These are phyloP conservation scores for Agelaius phoeniceus DNA, from an alignment of 2,113 vertebrate genomes.

Conservation along the genomic window DNA sequence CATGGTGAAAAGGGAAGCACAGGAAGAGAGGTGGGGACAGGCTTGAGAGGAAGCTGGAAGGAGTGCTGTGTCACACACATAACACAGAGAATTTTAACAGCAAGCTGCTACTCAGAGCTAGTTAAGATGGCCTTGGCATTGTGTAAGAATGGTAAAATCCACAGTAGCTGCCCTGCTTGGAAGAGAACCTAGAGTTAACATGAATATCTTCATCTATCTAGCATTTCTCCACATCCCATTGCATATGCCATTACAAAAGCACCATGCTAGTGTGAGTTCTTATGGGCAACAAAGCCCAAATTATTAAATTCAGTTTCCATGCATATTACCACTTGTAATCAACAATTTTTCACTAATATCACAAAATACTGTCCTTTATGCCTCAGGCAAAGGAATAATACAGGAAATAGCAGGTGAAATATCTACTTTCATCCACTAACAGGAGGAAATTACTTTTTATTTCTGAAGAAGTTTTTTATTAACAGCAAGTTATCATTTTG, in stretches of 20 bases:
- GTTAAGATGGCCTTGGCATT: neutral
- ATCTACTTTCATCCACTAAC: neutral
- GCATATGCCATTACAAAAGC: neutral
- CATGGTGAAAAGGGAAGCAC: neutral
- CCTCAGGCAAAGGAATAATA: neutral
- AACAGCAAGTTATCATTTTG: neutral
- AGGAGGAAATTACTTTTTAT: neutral
- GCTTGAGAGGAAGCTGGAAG: neutral
- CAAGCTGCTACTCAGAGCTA: neutral
- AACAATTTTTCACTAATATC: neutral
- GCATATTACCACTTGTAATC: neutral
- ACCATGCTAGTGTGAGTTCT: neutral
- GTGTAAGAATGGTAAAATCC: neutral
- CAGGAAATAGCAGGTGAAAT: neutral
- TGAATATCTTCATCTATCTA: neutral
- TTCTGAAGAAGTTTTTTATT: neutral
- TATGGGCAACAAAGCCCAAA: rapidly evolving
- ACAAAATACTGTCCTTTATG: neutral
- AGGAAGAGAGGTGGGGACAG: neutral
- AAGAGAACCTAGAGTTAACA: neutral
- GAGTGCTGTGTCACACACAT: neutral
- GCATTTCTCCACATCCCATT: neutral
- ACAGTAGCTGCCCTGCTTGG: neutral
- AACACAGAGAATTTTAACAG: neutral
- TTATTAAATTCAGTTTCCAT: neutral